Evolutionary conservation across 2,888 invertebrate species (phyloP).

Genomic region (Chaetogeoica ovagalla): DNA sequence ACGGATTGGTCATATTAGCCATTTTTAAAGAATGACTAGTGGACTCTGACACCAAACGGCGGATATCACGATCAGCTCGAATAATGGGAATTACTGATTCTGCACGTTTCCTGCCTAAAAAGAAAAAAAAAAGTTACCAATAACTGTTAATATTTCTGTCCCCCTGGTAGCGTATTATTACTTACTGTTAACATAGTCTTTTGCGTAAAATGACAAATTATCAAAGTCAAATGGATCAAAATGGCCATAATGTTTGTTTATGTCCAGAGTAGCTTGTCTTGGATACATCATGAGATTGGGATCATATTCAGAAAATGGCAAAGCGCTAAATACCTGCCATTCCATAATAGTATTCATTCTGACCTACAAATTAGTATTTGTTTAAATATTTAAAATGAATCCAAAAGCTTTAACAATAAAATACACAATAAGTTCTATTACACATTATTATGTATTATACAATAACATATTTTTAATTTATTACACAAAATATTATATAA

Average conservation of each 20-base stretch:
- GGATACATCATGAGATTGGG: constrained; percentile 65
- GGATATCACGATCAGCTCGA: constrained; percentile 69
- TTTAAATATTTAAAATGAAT: not conserved
- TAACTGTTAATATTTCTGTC: constrained; percentile 5
- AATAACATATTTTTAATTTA: not conserved
- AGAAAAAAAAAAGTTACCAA: constrained; percentile 49
- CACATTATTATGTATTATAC: not conserved
- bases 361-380: constrained; percentile 64
- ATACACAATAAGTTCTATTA: not conserved
- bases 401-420: not conserved
- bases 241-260: constrained; percentile 75
- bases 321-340: constrained; percentile 88
- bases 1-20: constrained; percentile 55
- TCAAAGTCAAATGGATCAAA: constrained; percentile 76
- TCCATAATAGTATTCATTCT: constrained; percentile 92
- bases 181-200: constrained; percentile 75
- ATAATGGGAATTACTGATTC: constrained; percentile 67
- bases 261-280: constrained; percentile 63
- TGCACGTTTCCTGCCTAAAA: constrained; percentile 67
- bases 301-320: constrained; percentile 86
- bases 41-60: constrained; percentile 61
- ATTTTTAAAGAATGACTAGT: constrained; percentile 60
- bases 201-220: constrained; percentile 79
- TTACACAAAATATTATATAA: too few species aligned
- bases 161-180: constrained; percentile 41